Evolutionary conservation across 2,113 vertebrate species (phyloP).

Genomic region (Eonycteris spelaea): DNA sequence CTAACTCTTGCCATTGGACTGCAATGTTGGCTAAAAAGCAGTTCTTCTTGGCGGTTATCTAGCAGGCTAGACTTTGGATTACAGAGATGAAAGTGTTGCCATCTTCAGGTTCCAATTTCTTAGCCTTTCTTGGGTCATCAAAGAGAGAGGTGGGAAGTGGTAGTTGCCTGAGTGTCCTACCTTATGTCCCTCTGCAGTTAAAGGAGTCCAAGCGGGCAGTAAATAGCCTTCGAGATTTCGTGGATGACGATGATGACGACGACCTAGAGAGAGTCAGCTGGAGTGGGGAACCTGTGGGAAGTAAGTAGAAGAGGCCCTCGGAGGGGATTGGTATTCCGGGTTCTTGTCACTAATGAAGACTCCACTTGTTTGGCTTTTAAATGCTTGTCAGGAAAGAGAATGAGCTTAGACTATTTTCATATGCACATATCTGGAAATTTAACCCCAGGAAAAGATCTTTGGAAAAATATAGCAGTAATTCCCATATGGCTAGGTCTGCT

Average conservation of each 20-base stretch:
- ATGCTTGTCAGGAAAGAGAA: background rate
- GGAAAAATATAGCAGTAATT: background rate
- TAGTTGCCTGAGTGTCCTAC: background rate
- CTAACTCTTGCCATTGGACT: background rate
- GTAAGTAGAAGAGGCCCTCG: slow-evolving; percentile 82
- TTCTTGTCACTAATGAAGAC: background rate
- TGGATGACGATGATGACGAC: slow-evolving; percentile 90
- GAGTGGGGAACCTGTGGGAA: slow-evolving; percentile 96
- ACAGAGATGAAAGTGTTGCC: background rate
- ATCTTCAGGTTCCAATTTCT: background rate
- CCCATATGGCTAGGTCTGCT: background rate
- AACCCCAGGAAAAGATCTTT: background rate
- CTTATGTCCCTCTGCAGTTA: slow-evolving; percentile 80
- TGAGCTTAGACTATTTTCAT: background rate
- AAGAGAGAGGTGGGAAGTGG: background rate
- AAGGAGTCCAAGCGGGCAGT: slow-evolving; percentile 94
- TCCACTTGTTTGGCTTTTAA: background rate
- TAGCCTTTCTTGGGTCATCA: background rate
- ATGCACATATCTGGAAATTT: background rate
- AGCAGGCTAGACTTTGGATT: background rate
- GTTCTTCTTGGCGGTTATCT: background rate
- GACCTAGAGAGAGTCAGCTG: slow-evolving; percentile 95
- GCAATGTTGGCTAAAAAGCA: background rate
- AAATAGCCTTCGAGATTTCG: slow-evolving; percentile 90
- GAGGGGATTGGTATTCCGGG: background rate